Conservation (phyloP, 2,888 invertebrate genomes). For the Calliopum simillimum region DNA sequence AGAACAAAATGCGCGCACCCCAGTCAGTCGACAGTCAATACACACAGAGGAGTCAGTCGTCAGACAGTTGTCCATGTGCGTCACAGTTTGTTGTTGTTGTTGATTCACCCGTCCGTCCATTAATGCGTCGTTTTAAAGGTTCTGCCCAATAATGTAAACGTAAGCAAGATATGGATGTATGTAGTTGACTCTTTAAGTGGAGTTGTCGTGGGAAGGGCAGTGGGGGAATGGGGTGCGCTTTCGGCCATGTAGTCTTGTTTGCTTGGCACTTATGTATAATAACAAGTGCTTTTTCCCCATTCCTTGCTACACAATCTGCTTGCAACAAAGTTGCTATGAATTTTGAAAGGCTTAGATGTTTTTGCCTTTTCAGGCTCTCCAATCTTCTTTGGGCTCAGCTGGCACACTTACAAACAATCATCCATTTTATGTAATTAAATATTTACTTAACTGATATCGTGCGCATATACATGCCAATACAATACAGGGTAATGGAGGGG, state of each 20-base stretch:
- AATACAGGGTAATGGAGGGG: neutral
- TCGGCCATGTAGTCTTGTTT: too few relatives aligned
- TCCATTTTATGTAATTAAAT: conserved; percentile 24
- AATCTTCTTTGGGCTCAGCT: conserved; percentile 3
- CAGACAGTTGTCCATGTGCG: neutral
- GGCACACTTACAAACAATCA: conserved; percentile 25
- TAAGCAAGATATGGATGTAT: neutral
- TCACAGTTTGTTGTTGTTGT: neutral
- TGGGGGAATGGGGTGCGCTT: neutral
- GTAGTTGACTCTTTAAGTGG: neutral
- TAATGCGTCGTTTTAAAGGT: conserved; percentile 10
- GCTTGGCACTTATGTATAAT: conserved; percentile 16
- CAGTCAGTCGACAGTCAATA: neutral
- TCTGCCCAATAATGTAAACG: neutral
- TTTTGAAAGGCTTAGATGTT: too few relatives aligned
- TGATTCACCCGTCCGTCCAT: conserved; percentile 3
- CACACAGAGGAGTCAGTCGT: neutral
- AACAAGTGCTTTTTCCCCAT: neutral
- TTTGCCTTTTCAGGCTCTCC: too few relatives aligned
- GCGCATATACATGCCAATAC: too few relatives aligned
- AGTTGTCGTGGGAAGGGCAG: neutral
- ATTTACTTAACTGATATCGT: conserved; percentile 28
- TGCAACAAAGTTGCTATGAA: too few relatives aligned
- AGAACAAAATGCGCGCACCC: conserved; percentile 5
- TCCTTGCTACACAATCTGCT: too few relatives aligned